Conservation (phyloP, 1,140 invertebrate species). For the Zaprionus tsacasi region DNA sequence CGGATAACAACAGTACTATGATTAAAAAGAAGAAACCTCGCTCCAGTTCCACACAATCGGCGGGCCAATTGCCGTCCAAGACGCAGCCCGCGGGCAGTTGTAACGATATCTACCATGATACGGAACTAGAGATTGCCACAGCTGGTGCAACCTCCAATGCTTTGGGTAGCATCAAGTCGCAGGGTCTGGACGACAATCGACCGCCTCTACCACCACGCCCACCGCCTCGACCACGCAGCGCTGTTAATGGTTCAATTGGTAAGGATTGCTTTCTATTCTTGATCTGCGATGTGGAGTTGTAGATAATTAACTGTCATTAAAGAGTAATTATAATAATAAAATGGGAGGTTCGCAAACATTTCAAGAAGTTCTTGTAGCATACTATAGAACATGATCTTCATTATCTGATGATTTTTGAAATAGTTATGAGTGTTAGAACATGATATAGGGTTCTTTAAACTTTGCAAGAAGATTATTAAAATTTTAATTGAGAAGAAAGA, state of each 20-base stretch:
- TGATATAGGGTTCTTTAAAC: no score
- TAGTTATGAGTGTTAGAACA: no score
- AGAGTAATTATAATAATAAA: not conserved
- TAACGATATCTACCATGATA: slow-evolving; percentile 74
- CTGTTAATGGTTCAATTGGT: slow-evolving; percentile 68
- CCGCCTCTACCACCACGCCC: slow-evolving; percentile 82
- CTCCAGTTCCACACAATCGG: slow-evolving; percentile 16
- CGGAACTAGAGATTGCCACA: slow-evolving; percentile 65
- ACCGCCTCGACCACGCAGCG: slow-evolving; percentile 70
- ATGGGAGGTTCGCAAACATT: accelerated
- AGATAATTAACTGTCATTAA: not conserved
- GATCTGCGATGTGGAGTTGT: not conserved
- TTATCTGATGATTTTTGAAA: no score
- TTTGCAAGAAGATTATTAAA: no score
- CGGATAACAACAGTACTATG: slow-evolving; percentile 82
- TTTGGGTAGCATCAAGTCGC: slow-evolving; percentile 48
- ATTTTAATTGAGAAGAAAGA: no score
- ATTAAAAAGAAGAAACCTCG: slow-evolving; percentile 75
- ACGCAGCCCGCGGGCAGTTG: slow-evolving; percentile 54
- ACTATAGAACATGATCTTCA: not conserved
- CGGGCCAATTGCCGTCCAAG: slow-evolving; percentile 53
- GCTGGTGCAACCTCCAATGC: slow-evolving; percentile 43
- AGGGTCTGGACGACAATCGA: slow-evolving; percentile 69
- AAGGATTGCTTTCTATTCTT: slow-evolving; percentile 32
- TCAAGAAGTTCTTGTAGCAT: not conserved